Percentiles rank a stretch among this genome's conserved stretches.
phyloP scores from a whole-genome alignment of 2,888 invertebrate species.

The Thyatira batis region DNA sequence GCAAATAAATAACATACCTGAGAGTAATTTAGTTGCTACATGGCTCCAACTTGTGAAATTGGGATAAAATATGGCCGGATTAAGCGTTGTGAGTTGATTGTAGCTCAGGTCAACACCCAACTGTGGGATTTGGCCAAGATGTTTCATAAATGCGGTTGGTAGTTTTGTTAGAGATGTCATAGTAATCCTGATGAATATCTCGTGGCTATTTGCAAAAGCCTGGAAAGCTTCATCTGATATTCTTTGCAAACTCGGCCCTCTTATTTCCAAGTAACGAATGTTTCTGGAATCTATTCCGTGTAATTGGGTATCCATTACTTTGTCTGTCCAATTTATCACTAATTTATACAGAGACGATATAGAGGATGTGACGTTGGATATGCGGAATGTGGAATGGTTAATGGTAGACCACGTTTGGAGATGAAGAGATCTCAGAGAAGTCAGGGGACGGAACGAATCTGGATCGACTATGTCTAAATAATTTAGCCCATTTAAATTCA shows the following conservation, averaged over 20 bases:
- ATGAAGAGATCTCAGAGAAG: conserved; percentile 86
- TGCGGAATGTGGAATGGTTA: conserved; percentile 85
- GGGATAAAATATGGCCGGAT: conserved; percentile 92
- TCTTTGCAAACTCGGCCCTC: conserved; percentile 87
- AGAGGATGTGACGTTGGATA: conserved; percentile 87
- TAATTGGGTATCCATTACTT: conserved; percentile 88
- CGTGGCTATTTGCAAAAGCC: conserved; percentile 88
- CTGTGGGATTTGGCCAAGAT: conserved; percentile 89
- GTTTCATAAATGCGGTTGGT: conserved; percentile 90
- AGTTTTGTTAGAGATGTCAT: conserved; percentile 90
- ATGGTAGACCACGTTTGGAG: conserved; percentile 90
- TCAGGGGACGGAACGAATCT: conserved; percentile 87
- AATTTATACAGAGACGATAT: conserved; percentile 88
- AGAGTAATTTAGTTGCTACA: conserved; percentile 92
- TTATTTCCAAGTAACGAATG: conserved; percentile 90
- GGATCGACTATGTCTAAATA: conserved; percentile 88
- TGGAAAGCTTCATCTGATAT: conserved; percentile 91
- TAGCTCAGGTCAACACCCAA: conserved; percentile 91
- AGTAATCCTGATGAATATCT: conserved; percentile 88
- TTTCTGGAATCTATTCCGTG: conserved; percentile 90
- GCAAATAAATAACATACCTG: conserved; percentile 81
- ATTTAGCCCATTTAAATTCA: conserved; percentile 88
- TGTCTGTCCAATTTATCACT: conserved; percentile 89
- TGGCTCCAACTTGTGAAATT: conserved; percentile 94
- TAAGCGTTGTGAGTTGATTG: conserved; percentile 90